A percentile compares a stretch with the other conserved stretches of the same genome.
Conservation (phyloP, 2,113 vertebrate genomes). For the Vicugna pacos region DNA sequence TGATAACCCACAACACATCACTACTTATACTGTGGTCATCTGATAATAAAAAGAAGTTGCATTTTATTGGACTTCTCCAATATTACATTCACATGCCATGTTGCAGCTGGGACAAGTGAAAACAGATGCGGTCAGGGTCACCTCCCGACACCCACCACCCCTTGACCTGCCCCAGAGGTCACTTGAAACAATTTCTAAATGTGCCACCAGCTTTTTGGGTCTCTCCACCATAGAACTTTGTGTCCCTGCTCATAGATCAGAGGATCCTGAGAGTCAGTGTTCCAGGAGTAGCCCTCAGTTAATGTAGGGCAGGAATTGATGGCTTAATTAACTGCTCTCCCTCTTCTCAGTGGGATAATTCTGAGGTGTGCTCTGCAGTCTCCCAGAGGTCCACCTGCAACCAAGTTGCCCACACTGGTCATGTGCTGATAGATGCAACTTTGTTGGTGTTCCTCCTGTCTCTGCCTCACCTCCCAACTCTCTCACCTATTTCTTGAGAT, state of each 20-base stretch:
- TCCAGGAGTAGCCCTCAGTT: not conserved
- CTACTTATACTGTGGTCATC: not conserved
- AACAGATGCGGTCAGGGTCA: not conserved
- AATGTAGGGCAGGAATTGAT: not conserved
- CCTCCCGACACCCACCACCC: not conserved
- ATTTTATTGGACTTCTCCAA: not conserved
- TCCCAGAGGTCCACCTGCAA: not conserved
- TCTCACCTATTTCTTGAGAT: not conserved
- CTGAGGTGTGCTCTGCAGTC: not conserved
- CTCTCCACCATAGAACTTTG: not conserved
- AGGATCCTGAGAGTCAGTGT: not conserved
- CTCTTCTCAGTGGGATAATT: not conserved
- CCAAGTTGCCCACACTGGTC: not conserved
- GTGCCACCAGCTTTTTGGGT: not conserved
- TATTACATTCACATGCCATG: not conserved
- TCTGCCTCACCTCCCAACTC: too few species aligned
- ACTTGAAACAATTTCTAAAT: not conserved
- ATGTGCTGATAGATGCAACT: fast-evolving
- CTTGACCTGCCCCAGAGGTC: not conserved
- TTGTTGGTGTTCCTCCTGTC: not conserved
- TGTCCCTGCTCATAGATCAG: not conserved
- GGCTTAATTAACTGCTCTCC: not conserved
- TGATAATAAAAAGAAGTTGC: not conserved
- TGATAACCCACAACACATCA: not conserved
- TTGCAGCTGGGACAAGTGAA: not conserved